Evolutionary conservation across 2,888 invertebrate species (phyloP), one percentile per base, ranked within the genome.

Genomic region (Sphaerophoria rueppellii): DNA sequence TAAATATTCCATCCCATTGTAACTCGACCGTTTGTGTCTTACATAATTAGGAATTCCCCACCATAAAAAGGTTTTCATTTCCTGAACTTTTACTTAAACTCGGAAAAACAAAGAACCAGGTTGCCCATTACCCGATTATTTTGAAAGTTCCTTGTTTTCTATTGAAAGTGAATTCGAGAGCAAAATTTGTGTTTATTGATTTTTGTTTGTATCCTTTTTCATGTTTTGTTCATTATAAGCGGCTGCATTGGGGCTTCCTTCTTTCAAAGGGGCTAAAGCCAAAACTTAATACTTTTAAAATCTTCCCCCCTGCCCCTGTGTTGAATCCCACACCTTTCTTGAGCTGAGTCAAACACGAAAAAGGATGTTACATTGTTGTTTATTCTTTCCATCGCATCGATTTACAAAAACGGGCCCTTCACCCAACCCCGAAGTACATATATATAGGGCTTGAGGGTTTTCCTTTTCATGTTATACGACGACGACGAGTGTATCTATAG

Each of bases 221-320:
- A 43, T 58, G 46, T 34, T 34, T 55, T 57, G 60, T 34, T 52
- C 12, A 16, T 60, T 40, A 7, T 71, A 40, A 58, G 61, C 14
- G 58, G 52, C 69, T 61, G 69, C 69, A 76, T 35, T 34, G 35
- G 69, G 55, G 24, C 24, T 24, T 24, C 24, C 52, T 69, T 65
- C 69, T 46, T 70, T 60, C 72, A 80, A 80, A 70, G 72, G 60
- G 40, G 24, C 24, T 24, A 24, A 24, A 24, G 24, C 24, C 2
- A 67, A 60, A 83, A 80, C 37, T 85, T 80, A 85, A 77, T 85
- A 85, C 76, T 85, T 73, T 52, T 63, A 69, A 69, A 75, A 79
- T 9, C 67, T 71, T 50, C 63, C 63, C 67, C 40, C 4, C 6
- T 4, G 0, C 40, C 40, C 9, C 40, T 9, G 7, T 40, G 0